Base-by-base conservation (phyloP, 2,797 vertebrate species). In the Triplophysa bombifrons region DNA sequence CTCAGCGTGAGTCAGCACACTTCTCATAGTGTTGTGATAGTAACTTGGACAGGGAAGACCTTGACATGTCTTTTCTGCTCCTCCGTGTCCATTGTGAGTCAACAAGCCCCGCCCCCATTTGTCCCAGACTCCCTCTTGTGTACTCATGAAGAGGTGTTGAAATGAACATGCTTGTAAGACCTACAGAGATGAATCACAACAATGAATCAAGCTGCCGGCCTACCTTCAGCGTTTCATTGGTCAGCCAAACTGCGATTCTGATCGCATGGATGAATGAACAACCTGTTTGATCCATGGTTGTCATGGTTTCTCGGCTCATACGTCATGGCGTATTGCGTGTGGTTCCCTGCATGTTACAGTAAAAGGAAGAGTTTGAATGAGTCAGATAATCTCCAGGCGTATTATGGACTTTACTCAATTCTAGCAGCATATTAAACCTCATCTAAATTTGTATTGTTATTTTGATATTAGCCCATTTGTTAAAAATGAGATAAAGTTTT, bases 21-120 rank as follows among this genome's bases (percentile, higher is more conserved):
- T 56, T 66, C 81, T 72, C 17, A 51, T 46, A 17, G 78, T 8
- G 11, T 17, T 66, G 51, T 58, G 70, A 50, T 53, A n/a, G 72
- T 72, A 53, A 76, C 11, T 53, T 56, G 30, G 44, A 51, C 51
- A 46, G 48, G 74, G 66, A 80, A 76, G 1, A 66, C 44, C 30
- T 76, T 75, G 44, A 74, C 50, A 71, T 63, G 53, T 71, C 61
- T 64, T 61, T 64, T 70, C n/a, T 4, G 22, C 53, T 72, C 66
- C 78, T 73, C 38, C 6, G 56, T 67, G 72, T 34, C 76, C 25
- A 27, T 34, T 46, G 74, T 91, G 89, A 92, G 82, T 92, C 90
- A 58, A 44, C 80, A 68, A 79, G 71, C 67, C 74, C 67, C 72
- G 81, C 70, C 84, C 76, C 63, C 74, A 46, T 20, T 17, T 65